Evolutionary conservation across 2,797 vertebrate species (phyloP).

Genomic region (Rhinichthys osculus): DNA sequence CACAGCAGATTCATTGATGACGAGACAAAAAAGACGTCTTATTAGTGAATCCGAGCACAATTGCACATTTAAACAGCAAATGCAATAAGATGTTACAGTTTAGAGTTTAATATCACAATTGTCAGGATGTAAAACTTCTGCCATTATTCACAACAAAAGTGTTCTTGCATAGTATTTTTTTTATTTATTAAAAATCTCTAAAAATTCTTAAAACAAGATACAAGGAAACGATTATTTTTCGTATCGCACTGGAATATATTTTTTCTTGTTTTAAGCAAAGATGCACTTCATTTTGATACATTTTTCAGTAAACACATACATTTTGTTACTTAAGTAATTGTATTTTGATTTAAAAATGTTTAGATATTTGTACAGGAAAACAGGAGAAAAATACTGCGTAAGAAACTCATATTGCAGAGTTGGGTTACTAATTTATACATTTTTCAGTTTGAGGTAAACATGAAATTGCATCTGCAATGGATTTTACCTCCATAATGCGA

Average conservation of each 20-base stretch:
- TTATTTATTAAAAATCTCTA: neutral
- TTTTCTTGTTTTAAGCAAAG: neutral
- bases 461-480: neutral
- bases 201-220: neutral
- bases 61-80: neutral
- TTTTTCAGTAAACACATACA: neutral
- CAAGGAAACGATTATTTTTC: neutral
- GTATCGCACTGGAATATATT: neutral
- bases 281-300: neutral
- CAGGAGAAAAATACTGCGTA: neutral
- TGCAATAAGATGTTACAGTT: constrained; percentile 7
- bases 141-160: too few relatives aligned
- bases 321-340: neutral
- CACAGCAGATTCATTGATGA: constrained; percentile 37
- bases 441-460: neutral
- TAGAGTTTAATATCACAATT: neutral
- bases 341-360: neutral
- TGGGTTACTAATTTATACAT: neutral
- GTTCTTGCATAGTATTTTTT: neutral
- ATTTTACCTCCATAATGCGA: neutral
- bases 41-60: neutral
- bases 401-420: neutral
- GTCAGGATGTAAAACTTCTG: neutral
- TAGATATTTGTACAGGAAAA: neutral
- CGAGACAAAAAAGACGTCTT: neutral